Base-by-base conservation (phyloP, 2,113 vertebrate genomes). In the Trachemys scripta region DNA sequence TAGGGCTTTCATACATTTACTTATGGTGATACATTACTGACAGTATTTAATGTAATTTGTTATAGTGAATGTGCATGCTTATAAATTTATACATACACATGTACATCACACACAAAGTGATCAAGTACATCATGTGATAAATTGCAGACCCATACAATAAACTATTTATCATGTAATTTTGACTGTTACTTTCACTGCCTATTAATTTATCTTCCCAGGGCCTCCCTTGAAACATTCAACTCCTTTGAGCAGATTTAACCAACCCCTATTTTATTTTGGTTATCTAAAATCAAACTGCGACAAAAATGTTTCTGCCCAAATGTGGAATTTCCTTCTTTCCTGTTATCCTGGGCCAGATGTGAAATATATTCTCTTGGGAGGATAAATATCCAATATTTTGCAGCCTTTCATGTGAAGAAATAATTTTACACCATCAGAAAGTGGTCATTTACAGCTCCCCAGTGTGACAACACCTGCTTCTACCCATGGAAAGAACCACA, bases 211-310 rank as follows among this genome's bases (percentile, higher is more conserved):
- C 42, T 69, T 93, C 54, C 87, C 42, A 75, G 47, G 5, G 78
- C 53, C 16, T 84, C 0, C 0, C 25, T 65, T 69, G 53, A 0
- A 94, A 78, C 1, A 65, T 54, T 13, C 90, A 65, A 17, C 57
- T 27, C 76, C 35, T 45, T 57, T 31, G 35, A 2, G 16, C n/a
- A 72, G n/a, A 22, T 72, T 72, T n/a, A 72, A 17, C 17, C 59
- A 69, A n/a, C 8, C 35, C 16, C 24, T 57, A 19, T n/a, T 72
- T 72, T n/a, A n/a, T 72, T 72, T 72, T 72, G 65, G 65, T 38
- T n/a, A 10, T 72, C 17, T 38, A 72, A 72, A 72, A 72, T 38
- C 35, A 72, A 72, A 38, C 38, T 38, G 19, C 65, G n/a, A 38
- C 19, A 38, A n/a, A 69, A 69, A 38, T 16, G 31, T 69, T 72